Evolutionary conservation across 2,113 vertebrate species (phyloP), one percentile per base, ranked within the genome.

Genomic region (Vidua chalybeata): DNA sequence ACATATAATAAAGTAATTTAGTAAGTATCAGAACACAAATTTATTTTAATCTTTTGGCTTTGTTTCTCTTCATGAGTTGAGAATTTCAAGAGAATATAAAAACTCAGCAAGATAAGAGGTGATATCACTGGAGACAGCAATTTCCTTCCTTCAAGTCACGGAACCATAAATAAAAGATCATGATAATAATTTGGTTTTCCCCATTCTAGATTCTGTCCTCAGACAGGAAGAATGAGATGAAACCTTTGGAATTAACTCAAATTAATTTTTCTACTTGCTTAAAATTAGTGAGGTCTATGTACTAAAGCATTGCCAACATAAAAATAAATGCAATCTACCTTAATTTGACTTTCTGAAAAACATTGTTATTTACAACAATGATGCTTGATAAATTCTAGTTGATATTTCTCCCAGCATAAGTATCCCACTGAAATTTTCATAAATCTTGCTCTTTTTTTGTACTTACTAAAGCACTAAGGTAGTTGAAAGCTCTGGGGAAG

Each of bases 341-440:
- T 95, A 74, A 95, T 94, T 93, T 92, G 84, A 87, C 81, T 97
- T 91, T 93, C 67, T 84, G 88, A 37, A 92, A 96, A 95, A 84
- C 15, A 83, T 15, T 61, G 52, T 61, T 89, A 45, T 86, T 96
- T 79, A 96, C 81, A 97, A 96, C 86, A 71, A 77, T 6, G 48
- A 24, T 83, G 58, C 22, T 76, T 94, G 63, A 95, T 75, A 61
- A 26, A 86, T 45, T 73, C 27, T 59, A 62, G 59, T 39, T 86
- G 55, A 56, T 94, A 86, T 69, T 97, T 97, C 84, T 94, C 75
- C 75, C 45, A 82, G 56, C 39, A 56, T 77, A 96, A 94, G 41
- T 90, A 94, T 94, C 87, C 92, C 78, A 83, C 64, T 67, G 66
- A 91, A 74, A 78, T 94, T 94, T 95, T 96, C 76, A 81, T 61